phyloP scores from a whole-genome alignment of 2,113 vertebrate species.

The Ammodytes dubius region DNA sequence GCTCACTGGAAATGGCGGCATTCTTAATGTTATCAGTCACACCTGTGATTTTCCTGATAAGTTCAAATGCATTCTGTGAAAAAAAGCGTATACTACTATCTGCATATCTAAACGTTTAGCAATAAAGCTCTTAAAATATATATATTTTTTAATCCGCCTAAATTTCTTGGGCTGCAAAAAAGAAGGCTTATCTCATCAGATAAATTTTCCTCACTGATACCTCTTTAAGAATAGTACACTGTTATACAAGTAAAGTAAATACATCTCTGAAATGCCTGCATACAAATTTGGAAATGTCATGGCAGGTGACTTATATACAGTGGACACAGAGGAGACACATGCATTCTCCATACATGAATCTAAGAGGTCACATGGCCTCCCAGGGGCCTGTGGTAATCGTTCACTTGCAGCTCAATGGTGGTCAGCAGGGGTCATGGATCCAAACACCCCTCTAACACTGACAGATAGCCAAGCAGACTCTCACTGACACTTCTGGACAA shows the following conservation, averaged over 20 bases:
- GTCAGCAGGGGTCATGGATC: slow-evolving; percentile 16
- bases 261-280: not conserved
- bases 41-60: not conserved
- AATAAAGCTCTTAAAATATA: not conserved
- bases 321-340: slow-evolving; percentile 34
- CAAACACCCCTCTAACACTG: slow-evolving; percentile 17
- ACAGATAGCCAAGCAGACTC: slow-evolving; percentile 33
- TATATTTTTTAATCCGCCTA: not conserved
- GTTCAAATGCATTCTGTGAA: not conserved
- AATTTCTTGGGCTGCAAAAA: not conserved
- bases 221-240: not conserved
- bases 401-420: slow-evolving; percentile 1
- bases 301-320: slow-evolving; percentile 17
- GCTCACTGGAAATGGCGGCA: not conserved
- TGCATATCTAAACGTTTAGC: not conserved
- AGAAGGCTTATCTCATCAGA: not conserved
- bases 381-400: slow-evolving; percentile 50
- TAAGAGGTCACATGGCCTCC: slow-evolving; percentile 38
- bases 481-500: not conserved
- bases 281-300: slow-evolving; percentile 1
- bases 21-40: not conserved
- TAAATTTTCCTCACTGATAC: not conserved
- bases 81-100: not conserved
- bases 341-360: slow-evolving; percentile 35
- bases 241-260: not conserved